These are phyloP conservation scores for Callopanchax toddi DNA, from an alignment of 2,113 vertebrate genomes.

Conservation along the genomic window DNA sequence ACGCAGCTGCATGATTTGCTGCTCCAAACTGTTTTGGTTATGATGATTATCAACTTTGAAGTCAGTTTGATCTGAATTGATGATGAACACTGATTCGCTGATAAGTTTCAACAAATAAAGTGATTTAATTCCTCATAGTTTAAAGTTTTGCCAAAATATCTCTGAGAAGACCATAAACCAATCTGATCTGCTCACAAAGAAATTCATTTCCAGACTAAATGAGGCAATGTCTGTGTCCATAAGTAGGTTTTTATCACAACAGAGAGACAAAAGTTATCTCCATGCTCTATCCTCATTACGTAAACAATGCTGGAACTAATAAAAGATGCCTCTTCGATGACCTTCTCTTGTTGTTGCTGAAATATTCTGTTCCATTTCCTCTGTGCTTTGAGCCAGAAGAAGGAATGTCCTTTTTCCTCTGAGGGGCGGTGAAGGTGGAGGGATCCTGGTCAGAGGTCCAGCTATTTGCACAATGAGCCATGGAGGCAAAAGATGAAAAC, in stretches of 20 bases:
- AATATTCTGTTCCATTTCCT: slow-evolving; percentile 66
- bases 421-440: neutral
- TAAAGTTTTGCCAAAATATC: neutral
- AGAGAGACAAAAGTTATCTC: slow-evolving; percentile 8
- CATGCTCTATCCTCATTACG: neutral
- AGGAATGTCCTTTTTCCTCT: slow-evolving; percentile 62
- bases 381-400: slow-evolving; percentile 21
- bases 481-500: neutral
- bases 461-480: neutral
- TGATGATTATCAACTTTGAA: slow-evolving; percentile 18
- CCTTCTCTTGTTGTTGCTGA: slow-evolving; percentile 44
- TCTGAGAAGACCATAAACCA: too few relatives aligned
- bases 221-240: neutral
- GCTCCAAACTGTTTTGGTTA: neutral
- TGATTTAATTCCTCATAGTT: neutral
- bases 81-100: slow-evolving; percentile 30
- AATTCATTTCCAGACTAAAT: neutral
- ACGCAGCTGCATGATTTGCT: neutral
- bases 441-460: neutral
- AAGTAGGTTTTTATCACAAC: neutral
- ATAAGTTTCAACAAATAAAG: slow-evolving; percentile 44
- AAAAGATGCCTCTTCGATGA: slow-evolving; percentile 27
- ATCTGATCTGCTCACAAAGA: neutral
- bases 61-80: slow-evolving; percentile 18
- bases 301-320: slow-evolving; percentile 21